These are phyloP conservation scores for Capra hircus DNA, from an alignment of 2,113 vertebrate species.

Conservation along the genomic window DNA sequence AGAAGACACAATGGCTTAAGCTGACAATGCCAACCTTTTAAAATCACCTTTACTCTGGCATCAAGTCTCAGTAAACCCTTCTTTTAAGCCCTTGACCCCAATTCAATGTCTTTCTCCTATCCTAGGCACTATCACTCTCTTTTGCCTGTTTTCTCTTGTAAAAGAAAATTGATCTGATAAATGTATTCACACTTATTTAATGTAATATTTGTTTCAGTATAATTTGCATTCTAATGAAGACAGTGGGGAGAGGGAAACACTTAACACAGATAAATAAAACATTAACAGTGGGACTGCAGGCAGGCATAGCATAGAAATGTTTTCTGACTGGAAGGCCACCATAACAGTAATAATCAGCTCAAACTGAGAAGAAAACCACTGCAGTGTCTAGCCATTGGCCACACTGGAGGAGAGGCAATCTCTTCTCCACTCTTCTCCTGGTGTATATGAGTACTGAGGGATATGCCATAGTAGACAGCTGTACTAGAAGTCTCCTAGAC, in stretches of 20 bases:
- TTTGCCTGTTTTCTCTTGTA: neutral
- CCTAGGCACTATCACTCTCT: neutral
- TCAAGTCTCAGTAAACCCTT: neutral
- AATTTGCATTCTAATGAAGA: conserved; percentile 54
- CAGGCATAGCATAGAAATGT: neutral
- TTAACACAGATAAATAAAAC: conserved; percentile 35
- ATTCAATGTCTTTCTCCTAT: neutral
- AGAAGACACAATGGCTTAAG: neutral
- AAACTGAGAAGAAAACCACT: neutral
- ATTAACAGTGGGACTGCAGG: neutral
- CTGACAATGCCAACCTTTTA: neutral
- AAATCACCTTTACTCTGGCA: neutral
- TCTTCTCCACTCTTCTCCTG: neutral
- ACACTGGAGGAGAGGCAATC: neutral
- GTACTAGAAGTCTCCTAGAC: neutral
- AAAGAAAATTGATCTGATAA: conserved; percentile 35
- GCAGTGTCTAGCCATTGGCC: neutral
- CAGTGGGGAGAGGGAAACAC: neutral
- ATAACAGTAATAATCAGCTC: neutral
- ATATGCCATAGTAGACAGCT: neutral
- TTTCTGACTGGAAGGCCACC: neutral
- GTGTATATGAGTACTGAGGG: neutral
- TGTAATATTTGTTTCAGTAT: conserved; percentile 50
- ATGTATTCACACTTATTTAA: conserved; percentile 39
- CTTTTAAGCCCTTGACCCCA: neutral